Evolutionary conservation across 2,888 invertebrate species (phyloP).

Genomic region (Griposia aprilina): DNA sequence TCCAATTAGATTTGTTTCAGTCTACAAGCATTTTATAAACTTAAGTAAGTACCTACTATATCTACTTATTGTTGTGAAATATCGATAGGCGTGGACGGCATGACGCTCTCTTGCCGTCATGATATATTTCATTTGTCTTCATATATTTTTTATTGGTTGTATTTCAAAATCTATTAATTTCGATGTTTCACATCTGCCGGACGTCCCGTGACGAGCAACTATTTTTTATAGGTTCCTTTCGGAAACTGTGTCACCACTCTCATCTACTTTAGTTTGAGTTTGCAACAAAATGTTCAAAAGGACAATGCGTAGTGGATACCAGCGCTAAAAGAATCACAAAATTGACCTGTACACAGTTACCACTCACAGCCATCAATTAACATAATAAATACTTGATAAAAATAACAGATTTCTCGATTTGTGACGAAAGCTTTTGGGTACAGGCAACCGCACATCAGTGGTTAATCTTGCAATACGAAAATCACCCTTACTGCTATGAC

Average conservation of each 20-base stretch:
- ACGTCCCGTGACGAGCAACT: background rate
- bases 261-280: background rate
- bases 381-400: background rate
- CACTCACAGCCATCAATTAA: background rate
- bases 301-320: background rate
- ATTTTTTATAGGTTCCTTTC: background rate
- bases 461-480: background rate
- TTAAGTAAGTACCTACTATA: background rate
- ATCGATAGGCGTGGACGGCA: background rate
- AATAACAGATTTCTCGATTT: background rate
- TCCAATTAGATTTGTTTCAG: conserved; percentile 17
- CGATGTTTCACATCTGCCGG: background rate
- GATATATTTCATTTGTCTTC: background rate
- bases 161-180: background rate
- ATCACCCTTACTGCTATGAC: background rate
- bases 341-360: background rate
- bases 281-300: background rate
- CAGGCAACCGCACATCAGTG: background rate
- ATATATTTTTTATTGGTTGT: background rate
- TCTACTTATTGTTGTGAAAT: background rate
- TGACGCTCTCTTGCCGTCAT: background rate
- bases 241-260: background rate
- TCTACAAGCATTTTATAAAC: background rate
- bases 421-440: background rate
- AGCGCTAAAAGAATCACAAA: background rate